Evolutionary conservation across 2,113 vertebrate genomes (phyloP).

Genomic region (Poicephalus gulielmi): DNA sequence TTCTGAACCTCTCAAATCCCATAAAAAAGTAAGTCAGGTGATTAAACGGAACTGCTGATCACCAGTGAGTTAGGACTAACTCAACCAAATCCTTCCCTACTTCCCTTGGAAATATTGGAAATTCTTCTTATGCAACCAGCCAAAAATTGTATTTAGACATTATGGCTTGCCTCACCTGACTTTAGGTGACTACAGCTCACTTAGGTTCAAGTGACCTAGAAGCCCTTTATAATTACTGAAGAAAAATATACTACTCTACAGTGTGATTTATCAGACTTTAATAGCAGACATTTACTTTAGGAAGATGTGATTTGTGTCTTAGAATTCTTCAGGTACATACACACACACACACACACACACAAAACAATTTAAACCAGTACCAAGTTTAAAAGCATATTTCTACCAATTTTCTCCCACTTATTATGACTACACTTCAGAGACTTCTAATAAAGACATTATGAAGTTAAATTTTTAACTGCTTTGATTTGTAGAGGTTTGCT

Average conservation of each 20-base stretch:
- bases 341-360: fast-evolving
- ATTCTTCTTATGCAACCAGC: not conserved
- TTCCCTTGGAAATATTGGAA: not conserved
- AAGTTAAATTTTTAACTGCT: not conserved
- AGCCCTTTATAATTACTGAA: not conserved
- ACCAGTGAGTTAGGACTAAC: not conserved
- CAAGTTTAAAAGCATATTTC: not conserved
- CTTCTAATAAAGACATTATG: not conserved
- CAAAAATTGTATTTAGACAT: not conserved
- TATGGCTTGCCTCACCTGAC: not conserved
- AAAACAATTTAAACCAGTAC: not conserved
- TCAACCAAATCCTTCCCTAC: not conserved
- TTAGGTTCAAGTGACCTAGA: not conserved
- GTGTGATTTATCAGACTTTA: not conserved
- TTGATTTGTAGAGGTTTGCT: not conserved
- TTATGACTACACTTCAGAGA: not conserved
- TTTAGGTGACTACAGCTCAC: not conserved
- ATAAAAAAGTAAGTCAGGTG: not conserved
- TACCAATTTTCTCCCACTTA: not conserved
- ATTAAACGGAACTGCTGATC: not conserved
- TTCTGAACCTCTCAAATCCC: not conserved
- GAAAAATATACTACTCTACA: not conserved
- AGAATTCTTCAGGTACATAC: not conserved
- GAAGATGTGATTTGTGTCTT: not conserved
- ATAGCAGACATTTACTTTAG: not conserved